Percentiles rank a stretch among this genome's conserved stretches.
These are phyloP conservation scores for Ectemnius lituratus DNA, from an alignment of 2,888 invertebrate species.

Conservation along the genomic window DNA sequence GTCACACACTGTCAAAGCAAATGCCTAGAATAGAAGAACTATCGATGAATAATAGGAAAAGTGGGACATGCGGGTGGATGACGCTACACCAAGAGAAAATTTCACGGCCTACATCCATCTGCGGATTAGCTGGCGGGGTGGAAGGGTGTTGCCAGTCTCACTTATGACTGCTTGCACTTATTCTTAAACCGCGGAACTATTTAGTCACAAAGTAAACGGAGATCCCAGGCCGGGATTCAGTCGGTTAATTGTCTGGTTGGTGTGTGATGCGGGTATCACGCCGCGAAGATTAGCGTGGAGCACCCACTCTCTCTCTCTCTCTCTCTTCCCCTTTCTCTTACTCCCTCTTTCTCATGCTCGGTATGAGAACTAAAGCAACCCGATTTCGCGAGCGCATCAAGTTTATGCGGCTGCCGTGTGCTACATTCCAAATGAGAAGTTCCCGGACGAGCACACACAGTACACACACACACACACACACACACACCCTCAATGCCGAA, in stretches of 20 bases:
- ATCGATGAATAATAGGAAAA: too few species aligned
- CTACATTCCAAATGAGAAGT: slow-evolving; percentile 42
- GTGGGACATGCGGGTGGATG: too few species aligned
- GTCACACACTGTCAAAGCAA: too few species aligned
- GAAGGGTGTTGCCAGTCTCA: too few species aligned
- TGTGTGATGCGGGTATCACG: slow-evolving; percentile 55
- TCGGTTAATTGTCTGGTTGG: slow-evolving; percentile 51
- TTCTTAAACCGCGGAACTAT: slow-evolving; percentile 24
- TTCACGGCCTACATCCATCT: too few species aligned
- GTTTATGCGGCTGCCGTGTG: slow-evolving; percentile 51
- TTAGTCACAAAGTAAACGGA: slow-evolving; percentile 41
- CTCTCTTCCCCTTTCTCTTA: too few species aligned
- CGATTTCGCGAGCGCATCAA: slow-evolving; percentile 50
- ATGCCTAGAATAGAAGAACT: too few species aligned
- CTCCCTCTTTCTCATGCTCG: slow-evolving; percentile 14
- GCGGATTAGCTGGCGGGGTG: too few species aligned
- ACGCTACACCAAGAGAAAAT: too few species aligned
- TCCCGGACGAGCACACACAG: slow-evolving; percentile 11
- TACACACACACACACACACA: not conserved
- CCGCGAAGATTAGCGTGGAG: slow-evolving; percentile 53
- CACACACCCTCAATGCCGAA: not conserved
- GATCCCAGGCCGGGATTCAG: slow-evolving; percentile 46
- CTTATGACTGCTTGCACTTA: slow-evolving; percentile 4
- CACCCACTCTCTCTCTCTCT: too few species aligned
- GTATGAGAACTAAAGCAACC: slow-evolving; percentile 51